phyloP scores from a whole-genome alignment of 2,888 invertebrate genomes.

The Trichopoda pennipes region DNA sequence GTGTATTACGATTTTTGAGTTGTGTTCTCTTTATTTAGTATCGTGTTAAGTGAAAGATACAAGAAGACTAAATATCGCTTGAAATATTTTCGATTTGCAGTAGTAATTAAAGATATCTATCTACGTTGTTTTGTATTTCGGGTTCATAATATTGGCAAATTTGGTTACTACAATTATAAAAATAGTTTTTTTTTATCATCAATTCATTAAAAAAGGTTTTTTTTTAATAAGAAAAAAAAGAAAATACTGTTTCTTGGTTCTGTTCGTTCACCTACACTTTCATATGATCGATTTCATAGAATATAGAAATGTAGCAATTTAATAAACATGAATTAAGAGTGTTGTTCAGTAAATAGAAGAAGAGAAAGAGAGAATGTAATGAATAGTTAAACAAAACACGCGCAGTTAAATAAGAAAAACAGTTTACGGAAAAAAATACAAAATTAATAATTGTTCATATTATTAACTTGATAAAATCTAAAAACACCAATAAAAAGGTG shows the following conservation, averaged over 20 bases:
- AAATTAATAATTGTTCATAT: conserved; percentile 44
- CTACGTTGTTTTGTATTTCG: neutral
- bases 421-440: conserved; percentile 33
- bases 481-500: conserved; percentile 33
- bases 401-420: conserved; percentile 37
- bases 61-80: conserved; percentile 21
- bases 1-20: conserved; percentile 8
- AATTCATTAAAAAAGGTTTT: conserved; percentile 14
- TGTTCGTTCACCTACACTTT: conserved; percentile 60
- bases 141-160: neutral
- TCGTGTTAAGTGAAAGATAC: conserved; percentile 20
- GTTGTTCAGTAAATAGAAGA: neutral
- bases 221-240: conserved; percentile 10
- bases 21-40: conserved; percentile 20
- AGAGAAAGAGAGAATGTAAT: conserved; percentile 13
- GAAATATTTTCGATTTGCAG: neutral
- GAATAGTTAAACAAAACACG: conserved; percentile 46
- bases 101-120: conserved; percentile 1
- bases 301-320: conserved; percentile 40
- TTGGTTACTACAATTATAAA: neutral
- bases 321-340: conserved; percentile 33
- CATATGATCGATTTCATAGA: conserved; percentile 45
- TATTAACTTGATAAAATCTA: conserved; percentile 49
- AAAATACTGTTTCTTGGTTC: conserved; percentile 19
- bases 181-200: conserved; percentile 2